phyloP scores from a whole-genome alignment of 2,113 vertebrate species.

The Carollia perspicillata region DNA sequence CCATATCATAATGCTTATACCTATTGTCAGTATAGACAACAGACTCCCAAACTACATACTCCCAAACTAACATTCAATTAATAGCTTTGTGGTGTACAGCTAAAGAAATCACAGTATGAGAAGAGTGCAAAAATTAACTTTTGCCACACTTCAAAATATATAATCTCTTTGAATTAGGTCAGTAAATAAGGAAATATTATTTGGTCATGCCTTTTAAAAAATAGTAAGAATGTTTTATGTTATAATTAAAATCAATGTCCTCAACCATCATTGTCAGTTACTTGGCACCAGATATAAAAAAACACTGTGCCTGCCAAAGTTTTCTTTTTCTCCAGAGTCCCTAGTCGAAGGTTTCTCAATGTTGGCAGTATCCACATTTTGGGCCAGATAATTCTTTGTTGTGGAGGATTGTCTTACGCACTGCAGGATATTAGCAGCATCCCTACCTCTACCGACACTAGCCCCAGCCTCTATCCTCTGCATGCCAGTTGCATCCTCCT shows the following conservation, averaged over 20 bases:
- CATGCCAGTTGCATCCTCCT: background rate
- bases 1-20: background rate
- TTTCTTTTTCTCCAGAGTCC: conserved; percentile 15
- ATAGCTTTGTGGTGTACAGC: background rate
- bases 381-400: background rate
- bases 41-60: background rate
- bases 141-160: background rate
- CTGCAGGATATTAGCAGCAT: background rate
- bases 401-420: background rate
- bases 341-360: background rate
- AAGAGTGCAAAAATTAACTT: background rate
- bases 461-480: background rate
- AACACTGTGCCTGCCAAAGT: background rate
- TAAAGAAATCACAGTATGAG: background rate
- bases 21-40: background rate
- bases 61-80: background rate
- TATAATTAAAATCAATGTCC: conserved; percentile 24
- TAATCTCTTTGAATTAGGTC: conserved; percentile 10
- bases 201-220: conserved; percentile 28
- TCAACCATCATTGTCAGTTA: background rate
- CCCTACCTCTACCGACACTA: background rate
- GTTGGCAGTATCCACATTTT: background rate
- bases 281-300: conserved; percentile 15
- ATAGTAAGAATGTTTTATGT: background rate
- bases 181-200: background rate